A percentile compares a stretch with the other conserved stretches of the same genome.
Evolutionary conservation across 2,888 invertebrate genomes (phyloP).

Genomic region (Clusia tigrina): DNA sequence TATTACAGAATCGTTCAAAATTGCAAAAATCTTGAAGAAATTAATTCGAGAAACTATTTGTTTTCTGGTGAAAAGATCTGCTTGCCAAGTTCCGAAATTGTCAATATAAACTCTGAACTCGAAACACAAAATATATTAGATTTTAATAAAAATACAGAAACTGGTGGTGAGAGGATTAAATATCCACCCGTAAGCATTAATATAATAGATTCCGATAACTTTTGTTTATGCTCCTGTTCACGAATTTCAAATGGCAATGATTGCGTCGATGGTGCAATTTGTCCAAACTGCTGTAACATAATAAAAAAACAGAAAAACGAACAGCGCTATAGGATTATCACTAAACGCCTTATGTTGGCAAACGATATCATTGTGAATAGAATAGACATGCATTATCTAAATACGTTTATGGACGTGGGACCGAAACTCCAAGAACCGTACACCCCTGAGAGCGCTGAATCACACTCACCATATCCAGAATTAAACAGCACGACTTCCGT

Average conservation of each 20-base stretch:
- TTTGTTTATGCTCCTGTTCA: slow-evolving; percentile 57
- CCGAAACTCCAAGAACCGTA: slow-evolving; percentile 67
- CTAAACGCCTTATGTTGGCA: slow-evolving; percentile 55
- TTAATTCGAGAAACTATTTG: no score
- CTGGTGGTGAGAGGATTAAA: slow-evolving; percentile 25
- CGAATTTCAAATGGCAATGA: slow-evolving; percentile 35
- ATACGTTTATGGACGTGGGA: slow-evolving; percentile 46
- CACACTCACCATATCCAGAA: slow-evolving; percentile 74
- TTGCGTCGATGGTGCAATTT: slow-evolving; percentile 45
- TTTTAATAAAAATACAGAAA: slow-evolving; percentile 28
- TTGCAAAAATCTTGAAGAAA: slow-evolving; percentile 31
- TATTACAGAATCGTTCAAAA: slow-evolving; percentile 41
- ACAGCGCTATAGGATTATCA: slow-evolving; percentile 56
- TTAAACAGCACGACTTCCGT: slow-evolving; percentile 48
- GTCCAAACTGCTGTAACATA: slow-evolving; percentile 57
- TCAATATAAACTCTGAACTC: no score
- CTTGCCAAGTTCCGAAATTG: no score
- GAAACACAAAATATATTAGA: neutral
- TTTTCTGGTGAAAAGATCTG: no score
- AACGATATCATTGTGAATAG: slow-evolving; percentile 67
- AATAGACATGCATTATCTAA: slow-evolving; percentile 67
- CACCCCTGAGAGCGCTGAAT: slow-evolving; percentile 83
- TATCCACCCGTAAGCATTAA: slow-evolving; percentile 57
- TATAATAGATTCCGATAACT: slow-evolving; percentile 67
- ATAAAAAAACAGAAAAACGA: slow-evolving; percentile 53